A percentile compares a stretch with the other conserved stretches of the same genome.
phyloP scores from a whole-genome alignment of 2,113 vertebrate species.

The Rhinichthys klamathensis region DNA sequence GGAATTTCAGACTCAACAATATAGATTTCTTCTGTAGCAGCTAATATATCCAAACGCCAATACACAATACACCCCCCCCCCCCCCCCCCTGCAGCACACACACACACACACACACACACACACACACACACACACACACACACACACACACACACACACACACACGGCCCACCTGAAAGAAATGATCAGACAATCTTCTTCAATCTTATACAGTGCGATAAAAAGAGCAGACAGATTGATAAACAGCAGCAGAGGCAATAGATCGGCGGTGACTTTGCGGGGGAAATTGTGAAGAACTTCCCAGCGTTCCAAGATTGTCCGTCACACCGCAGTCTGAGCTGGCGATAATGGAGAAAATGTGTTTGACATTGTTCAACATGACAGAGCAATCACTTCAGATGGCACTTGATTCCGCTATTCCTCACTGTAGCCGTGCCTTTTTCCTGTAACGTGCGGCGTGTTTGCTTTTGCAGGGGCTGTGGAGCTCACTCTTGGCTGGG shows the following conservation, averaged over 20 bases:
- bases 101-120: constrained; percentile 71
- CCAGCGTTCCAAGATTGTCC: constrained; percentile 43
- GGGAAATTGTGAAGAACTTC: constrained; percentile 44
- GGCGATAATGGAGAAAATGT: constrained; percentile 43
- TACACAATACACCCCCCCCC: constrained; percentile 51
- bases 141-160: constrained; percentile 71
- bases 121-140: constrained; percentile 68
- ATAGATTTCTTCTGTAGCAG: constrained; percentile 78
- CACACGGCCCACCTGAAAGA: constrained; percentile 45
- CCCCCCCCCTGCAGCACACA: constrained; percentile 59
- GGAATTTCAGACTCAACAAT: constrained; percentile 76
- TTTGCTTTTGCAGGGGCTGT: background rate
- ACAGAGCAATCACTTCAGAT: constrained; percentile 24
- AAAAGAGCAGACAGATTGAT: constrained; percentile 65
- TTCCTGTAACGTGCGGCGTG: background rate
- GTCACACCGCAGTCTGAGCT: constrained; percentile 29
- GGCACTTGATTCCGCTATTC: constrained; percentile 30
- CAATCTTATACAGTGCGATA: constrained; percentile 74
- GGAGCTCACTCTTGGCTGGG: background rate
- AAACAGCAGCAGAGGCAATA: constrained; percentile 40
- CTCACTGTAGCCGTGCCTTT: background rate
- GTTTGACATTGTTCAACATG: constrained; percentile 45
- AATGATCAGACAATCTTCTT: constrained; percentile 67
- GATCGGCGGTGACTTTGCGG: constrained; percentile 21
- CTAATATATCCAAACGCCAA: constrained; percentile 79